Percentiles rank a stretch among this genome's conserved stretches.
Evolutionary conservation across 2,113 vertebrate species (phyloP).

Genomic region (Eclectus roratus): DNA sequence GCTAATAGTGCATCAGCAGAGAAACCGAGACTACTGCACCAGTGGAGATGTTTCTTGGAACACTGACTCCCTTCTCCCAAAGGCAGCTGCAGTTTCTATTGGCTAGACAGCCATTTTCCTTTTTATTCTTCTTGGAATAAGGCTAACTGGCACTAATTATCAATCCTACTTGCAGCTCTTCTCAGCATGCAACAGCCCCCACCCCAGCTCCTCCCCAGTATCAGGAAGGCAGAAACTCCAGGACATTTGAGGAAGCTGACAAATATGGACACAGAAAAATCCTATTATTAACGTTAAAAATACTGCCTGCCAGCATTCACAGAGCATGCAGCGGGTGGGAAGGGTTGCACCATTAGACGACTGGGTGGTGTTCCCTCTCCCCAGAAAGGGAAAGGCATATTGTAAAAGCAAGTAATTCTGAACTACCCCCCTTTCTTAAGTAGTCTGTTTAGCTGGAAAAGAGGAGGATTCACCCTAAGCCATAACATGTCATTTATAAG

Average conservation of each 20-base stretch:
- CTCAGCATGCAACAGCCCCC: neutral
- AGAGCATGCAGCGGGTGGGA: neutral
- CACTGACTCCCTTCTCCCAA: neutral
- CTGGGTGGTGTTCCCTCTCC: neutral
- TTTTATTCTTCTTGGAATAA: neutral
- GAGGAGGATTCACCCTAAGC: neutral
- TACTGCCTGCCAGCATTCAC: neutral
- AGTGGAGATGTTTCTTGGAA: neutral
- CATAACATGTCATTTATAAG: neutral
- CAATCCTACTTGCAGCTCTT: neutral
- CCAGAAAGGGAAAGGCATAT: neutral
- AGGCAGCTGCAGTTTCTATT: neutral
- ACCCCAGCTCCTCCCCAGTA: neutral
- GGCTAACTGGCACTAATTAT: rapidly evolving
- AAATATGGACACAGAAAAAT: neutral
- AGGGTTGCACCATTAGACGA: neutral
- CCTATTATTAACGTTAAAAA: neutral
- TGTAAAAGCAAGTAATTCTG: neutral
- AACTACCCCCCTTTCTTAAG: neutral
- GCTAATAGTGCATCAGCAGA: neutral
- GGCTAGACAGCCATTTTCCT: neutral
- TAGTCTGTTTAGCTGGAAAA: neutral
- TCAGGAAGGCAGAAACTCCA: neutral
- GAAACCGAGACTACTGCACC: neutral
- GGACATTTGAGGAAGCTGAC: neutral